These are phyloP conservation scores for Tenodera sinensis DNA, from an alignment of 2,888 invertebrate genomes.

Conservation along the genomic window DNA sequence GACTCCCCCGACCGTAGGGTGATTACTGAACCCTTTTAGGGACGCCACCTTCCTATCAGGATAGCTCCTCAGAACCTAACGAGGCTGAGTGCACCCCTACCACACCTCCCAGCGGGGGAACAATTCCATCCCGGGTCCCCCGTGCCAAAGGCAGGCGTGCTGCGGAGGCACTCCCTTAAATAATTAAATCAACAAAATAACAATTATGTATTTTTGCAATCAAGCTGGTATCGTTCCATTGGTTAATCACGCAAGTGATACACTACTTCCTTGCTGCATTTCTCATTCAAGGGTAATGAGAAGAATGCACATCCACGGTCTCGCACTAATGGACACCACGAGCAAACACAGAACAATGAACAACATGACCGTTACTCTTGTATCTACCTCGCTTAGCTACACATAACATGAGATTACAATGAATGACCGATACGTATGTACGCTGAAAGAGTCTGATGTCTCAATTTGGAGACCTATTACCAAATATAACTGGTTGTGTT, in stretches of 20 bases:
- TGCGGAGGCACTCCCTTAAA: no score
- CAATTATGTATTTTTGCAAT: no score
- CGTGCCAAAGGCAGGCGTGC: no score
- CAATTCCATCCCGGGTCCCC: no score
- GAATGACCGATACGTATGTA: background rate
- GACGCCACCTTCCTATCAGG: no score
- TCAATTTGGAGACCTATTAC: background rate
- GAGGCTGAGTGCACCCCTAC: no score
- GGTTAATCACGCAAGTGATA: background rate
- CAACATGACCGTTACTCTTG: background rate
- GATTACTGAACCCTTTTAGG: no score
- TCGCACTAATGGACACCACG: background rate
- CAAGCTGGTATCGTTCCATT: background rate
- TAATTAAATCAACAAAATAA: no score
- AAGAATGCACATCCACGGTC: background rate
- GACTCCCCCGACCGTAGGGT: no score
- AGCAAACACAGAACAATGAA: background rate
- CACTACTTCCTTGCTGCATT: background rate
- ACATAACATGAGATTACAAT: background rate
- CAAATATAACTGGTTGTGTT: background rate
- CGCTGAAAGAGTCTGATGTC: background rate
- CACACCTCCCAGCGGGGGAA: no score
- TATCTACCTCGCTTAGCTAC: background rate
- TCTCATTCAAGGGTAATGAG: background rate
- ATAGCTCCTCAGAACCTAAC: no score